A percentile compares a stretch with the other conserved stretches of the same genome.
phyloP scores from a whole-genome alignment of 2,113 vertebrate species.

The Arothron firmamentum region DNA sequence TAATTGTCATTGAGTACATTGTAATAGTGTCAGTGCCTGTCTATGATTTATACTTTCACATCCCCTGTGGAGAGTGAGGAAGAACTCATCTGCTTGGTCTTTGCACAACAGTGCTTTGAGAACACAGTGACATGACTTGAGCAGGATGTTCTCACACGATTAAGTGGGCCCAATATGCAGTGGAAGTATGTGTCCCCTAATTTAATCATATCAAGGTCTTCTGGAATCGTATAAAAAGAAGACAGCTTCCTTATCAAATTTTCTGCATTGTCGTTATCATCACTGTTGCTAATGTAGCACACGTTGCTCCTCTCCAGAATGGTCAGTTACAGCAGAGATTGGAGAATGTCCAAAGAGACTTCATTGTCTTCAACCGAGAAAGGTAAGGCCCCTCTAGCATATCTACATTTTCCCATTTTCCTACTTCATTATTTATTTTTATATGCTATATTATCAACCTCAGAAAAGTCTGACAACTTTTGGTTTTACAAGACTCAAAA shows the following conservation, averaged over 20 bases:
- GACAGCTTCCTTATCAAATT: too few relatives aligned
- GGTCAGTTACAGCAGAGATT: constrained; percentile 87
- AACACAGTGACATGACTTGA: constrained; percentile 6
- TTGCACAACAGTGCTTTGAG: constrained; percentile 22
- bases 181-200: constrained; percentile 27
- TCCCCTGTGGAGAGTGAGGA: constrained; percentile 26
- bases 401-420: background rate
- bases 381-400: constrained; percentile 80
- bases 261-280: constrained; percentile 5
- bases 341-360: constrained; percentile 89
- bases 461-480: too few relatives aligned
- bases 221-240: too few relatives aligned
- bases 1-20: background rate
- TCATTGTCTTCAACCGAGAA: constrained; percentile 98
- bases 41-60: constrained; percentile 18
- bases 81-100: constrained; percentile 40
- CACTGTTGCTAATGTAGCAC: background rate
- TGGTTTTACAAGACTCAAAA: too few relatives aligned
- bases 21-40: constrained; percentile 28
- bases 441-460: background rate
- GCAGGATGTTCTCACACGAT: constrained; percentile 24
- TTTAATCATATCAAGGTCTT: too few relatives aligned
- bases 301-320: constrained; percentile 69
- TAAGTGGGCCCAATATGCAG: constrained; percentile 28
- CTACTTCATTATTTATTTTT: background rate